Evolutionary conservation across 1,140 invertebrate genomes (phyloP), one percentile per base, ranked within the genome.

Genomic region (Calliphora vicina): DNA sequence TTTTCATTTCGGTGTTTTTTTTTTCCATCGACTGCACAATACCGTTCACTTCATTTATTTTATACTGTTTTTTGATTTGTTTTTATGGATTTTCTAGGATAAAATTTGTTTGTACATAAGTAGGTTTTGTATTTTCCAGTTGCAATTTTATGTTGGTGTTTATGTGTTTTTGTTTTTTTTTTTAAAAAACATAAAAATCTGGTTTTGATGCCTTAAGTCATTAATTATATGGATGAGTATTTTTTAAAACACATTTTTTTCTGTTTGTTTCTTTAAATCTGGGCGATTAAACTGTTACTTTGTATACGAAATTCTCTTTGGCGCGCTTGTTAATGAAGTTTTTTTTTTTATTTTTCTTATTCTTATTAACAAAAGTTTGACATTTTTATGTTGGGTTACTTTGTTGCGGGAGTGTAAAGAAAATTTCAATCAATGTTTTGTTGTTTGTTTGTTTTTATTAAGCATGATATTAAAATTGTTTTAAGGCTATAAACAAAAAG

Each of bases 41-140:
- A 35, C 1, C 35, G 35, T 35, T 35, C 35, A 35, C 6, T 35
- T 35, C 35, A 35, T 35, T 35, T 17, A 50, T 50, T 50, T 50
- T 50, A 50, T 50, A 17, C 8, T 15, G 45, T 67, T 25, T 23
- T 25, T 67, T 23, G 57, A 67, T 67, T 67, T 23, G 57, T 67
- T 67, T 67, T 67, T 67, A 67, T 67, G 61, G 23, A 67, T 67
- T 20, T 67, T 50, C 3, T 50, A 50, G 45, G 12, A 50, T 50
- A 50, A 35, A 0, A 50, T 76, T 43, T 29, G 15, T 23, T n/a
- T n/a, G 6, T 73, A 23, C 72, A n/a, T n/a, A 74, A 15, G 12
- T 50, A 50, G 45, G 45, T 50, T n/a, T 13, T n/a, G 45, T 50
- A 50, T 50, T 50, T 43, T 86, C 83, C 85, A 84, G 73, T 87